phyloP scores from a whole-genome alignment of 2,888 invertebrate genomes.

The Heliconius hortense region DNA sequence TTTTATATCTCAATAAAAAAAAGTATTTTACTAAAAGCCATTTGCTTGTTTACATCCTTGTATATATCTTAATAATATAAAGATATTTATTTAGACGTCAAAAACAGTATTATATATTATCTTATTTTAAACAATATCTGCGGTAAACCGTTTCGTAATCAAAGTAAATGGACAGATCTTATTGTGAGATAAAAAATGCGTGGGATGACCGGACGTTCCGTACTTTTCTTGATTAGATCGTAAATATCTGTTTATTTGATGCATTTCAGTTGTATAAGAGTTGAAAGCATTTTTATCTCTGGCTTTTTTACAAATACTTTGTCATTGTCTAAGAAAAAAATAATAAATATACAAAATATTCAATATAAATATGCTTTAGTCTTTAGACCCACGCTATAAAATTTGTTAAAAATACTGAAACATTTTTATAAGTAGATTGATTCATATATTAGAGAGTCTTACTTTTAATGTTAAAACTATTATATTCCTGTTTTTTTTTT shows the following conservation, averaged over 20 bases:
- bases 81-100: background rate
- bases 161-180: background rate
- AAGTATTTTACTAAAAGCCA: background rate
- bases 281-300: background rate
- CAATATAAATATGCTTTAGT: background rate
- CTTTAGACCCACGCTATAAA: background rate
- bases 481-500: too few relatives aligned
- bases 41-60: background rate
- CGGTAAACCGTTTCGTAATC: background rate
- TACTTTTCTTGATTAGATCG: conserved; percentile 14
- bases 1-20: too few relatives aligned
- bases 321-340: background rate
- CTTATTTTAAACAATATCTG: background rate
- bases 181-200: background rate
- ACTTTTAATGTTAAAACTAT: too few relatives aligned
- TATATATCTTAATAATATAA: background rate
- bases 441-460: background rate
- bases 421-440: conserved; percentile 17
- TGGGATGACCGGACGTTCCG: conserved; percentile 14
- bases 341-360: background rate
- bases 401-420: background rate
- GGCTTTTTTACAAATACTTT: background rate
- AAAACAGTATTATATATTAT: background rate
- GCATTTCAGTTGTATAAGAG: background rate
- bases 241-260: conserved; percentile 12